Conservation (phyloP, 2,888 invertebrate species). For the Drosophila macrospina region DNA sequence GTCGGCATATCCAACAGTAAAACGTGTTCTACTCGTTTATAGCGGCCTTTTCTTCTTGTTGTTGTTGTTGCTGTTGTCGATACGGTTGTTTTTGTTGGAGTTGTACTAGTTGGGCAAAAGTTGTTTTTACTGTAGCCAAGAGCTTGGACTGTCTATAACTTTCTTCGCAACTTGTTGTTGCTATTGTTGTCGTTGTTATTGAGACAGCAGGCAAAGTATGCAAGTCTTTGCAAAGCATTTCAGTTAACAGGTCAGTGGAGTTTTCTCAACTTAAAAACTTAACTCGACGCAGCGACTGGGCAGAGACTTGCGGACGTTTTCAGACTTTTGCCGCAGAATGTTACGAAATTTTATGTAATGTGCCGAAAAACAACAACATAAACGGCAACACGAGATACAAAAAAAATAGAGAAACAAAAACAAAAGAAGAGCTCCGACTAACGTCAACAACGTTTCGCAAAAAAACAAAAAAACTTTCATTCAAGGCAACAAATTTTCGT, state of each 20-base stretch:
- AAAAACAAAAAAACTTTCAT: slow-evolving; percentile 61
- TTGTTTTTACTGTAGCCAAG: slow-evolving; percentile 78
- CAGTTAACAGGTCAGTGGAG: slow-evolving; percentile 79
- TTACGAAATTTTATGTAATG: slow-evolving; percentile 80
- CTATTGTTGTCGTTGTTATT: slow-evolving; percentile 48
- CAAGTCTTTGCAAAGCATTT: slow-evolving; percentile 73
- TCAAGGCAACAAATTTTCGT: slow-evolving; percentile 57
- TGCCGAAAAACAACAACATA: slow-evolving; percentile 65
- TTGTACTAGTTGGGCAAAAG: slow-evolving; percentile 75
- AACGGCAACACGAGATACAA: slow-evolving; percentile 11
- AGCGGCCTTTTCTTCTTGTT: slow-evolving; percentile 33
- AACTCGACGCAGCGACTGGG: slow-evolving; percentile 47
- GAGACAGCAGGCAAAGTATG: slow-evolving; percentile 67
- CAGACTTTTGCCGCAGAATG: slow-evolving; percentile 74
- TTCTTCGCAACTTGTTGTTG: slow-evolving; percentile 69
- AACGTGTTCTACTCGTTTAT: slow-evolving; percentile 76
- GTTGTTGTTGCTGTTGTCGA: slow-evolving; percentile 23
- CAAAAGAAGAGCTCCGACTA: slow-evolving; percentile 20
- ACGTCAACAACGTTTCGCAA: slow-evolving; percentile 35
- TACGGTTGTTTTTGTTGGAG: slow-evolving; percentile 47
- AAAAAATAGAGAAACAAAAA: slow-evolving; percentile 27
- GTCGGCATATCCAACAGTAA: slow-evolving; percentile 69
- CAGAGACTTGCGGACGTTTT: slow-evolving; percentile 57
- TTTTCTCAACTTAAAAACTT: slow-evolving; percentile 79
- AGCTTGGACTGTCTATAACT: slow-evolving; percentile 70